Evolutionary conservation across 2,113 vertebrate genomes (phyloP), one percentile per base, ranked within the genome.

Genomic region (Anolis sagrei): DNA sequence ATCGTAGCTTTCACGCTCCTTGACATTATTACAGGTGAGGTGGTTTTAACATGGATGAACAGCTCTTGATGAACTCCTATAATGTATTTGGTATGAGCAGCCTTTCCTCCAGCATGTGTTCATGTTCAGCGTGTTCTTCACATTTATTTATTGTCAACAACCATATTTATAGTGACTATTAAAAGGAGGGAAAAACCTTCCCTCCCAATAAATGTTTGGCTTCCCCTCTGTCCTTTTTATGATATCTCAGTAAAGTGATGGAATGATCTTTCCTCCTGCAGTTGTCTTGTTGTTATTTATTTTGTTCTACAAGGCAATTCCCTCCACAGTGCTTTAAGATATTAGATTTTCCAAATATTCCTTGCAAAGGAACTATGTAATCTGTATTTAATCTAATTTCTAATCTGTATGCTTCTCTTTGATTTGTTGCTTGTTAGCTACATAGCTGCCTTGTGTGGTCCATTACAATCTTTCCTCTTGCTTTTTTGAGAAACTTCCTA

Each of bases 11-110:
- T 93, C 87, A 54, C 84, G 90, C 94, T 93, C 93, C 95, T 95
- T 94, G 91, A 94, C 95, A 93, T 83, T 49, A 82, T 89, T 92
- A 94, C 89, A 91, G 91, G 85, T 77, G 79, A 84, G 93, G 90
- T 95, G 93, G 93, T 95, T 93, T 94, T 95, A 93, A 88, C 91
- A 94, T 90, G 92, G 93, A 92, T 95, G 93, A 95, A 86, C 89
- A 94, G 88, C 79, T 92, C 90, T 93, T 93, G 90, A 91, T 89
- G 88, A 93, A 88, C 92, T 92, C 92, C 83, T 93, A 83, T 91
- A 88, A 92, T 84, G 90, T 93, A 91, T 93, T 94, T 95, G 93
- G 89, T 83, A 90, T 87, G 92, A 93, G 92, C 76, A 16, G 88
- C 89, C 25, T 91, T 93, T 95, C 91, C 79, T 92, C 91, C 84